phyloP scores from a whole-genome alignment of 2,888 invertebrate genomes.

The Emmelina monodactyla region DNA sequence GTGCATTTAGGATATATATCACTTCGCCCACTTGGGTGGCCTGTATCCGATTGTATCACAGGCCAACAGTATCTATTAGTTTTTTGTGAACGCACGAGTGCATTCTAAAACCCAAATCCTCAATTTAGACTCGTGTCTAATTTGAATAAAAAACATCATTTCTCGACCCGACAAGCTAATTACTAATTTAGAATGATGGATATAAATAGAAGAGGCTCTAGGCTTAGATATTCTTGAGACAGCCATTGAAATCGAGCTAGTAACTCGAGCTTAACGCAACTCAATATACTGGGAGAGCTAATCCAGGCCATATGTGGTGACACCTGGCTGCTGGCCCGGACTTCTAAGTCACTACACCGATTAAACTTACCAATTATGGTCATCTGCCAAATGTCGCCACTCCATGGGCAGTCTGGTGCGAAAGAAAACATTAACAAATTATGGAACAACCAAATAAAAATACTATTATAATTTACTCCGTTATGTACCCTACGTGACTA shows the following conservation, averaged over 20 bases:
- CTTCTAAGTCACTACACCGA: conserved; percentile 60
- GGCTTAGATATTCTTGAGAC: too few species aligned
- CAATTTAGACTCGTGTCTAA: too few species aligned
- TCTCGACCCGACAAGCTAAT: too few species aligned
- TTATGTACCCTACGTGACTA: too few species aligned
- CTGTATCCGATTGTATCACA: conserved; percentile 36
- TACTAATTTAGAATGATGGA: too few species aligned
- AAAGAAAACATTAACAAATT: too few species aligned
- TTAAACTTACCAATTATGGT: conserved; percentile 41
- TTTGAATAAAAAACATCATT: too few species aligned
- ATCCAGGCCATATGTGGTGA: conserved; percentile 43
- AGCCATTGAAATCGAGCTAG: neutral
- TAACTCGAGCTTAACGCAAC: conserved; percentile 23
- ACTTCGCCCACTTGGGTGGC: conserved; percentile 36
- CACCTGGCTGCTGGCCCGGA: conserved; percentile 33
- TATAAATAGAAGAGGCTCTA: too few species aligned
- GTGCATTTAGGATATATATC: conserved; percentile 28
- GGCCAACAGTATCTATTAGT: neutral
- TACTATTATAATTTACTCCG: too few species aligned
- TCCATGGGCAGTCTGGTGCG: neutral
- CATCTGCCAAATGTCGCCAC: conserved; percentile 47
- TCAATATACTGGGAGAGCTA: conserved; percentile 39
- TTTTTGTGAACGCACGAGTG: conserved; percentile 26
- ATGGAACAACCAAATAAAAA: too few species aligned
- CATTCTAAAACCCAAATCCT: too few species aligned